A percentile compares a stretch with the other conserved stretches of the same genome.
phyloP scores from a whole-genome alignment of 2,888 invertebrate genomes.

The Campaea margaritaria region DNA sequence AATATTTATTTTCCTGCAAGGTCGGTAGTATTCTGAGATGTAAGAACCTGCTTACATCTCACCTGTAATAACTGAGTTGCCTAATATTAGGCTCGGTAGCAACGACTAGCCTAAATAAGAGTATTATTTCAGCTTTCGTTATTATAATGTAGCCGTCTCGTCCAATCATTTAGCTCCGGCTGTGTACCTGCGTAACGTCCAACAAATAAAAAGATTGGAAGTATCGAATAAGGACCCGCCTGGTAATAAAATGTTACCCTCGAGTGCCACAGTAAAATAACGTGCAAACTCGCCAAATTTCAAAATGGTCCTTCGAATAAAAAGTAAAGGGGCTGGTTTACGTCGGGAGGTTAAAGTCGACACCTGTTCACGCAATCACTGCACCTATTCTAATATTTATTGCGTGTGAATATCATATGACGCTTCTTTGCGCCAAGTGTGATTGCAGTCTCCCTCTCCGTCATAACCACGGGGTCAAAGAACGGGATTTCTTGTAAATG shows the following conservation, averaged over 20 bases:
- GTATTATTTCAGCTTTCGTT: conserved; percentile 13
- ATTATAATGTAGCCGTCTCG: conserved; percentile 20
- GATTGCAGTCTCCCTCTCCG: conserved; percentile 61
- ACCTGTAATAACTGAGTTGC: not conserved
- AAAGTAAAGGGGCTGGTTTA: conserved; percentile 56
- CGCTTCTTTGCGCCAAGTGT: conserved; percentile 64
- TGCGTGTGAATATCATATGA: conserved; percentile 81
- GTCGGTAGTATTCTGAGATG: too few relatives aligned
- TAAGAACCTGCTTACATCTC: not conserved
- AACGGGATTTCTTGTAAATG: conserved; percentile 24
- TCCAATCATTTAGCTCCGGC: conserved; percentile 26
- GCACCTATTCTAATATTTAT: conserved; percentile 84
- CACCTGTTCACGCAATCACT: conserved; percentile 81
- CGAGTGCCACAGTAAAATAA: conserved; percentile 56
- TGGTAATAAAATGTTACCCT: conserved; percentile 54
- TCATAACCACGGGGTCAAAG: conserved; percentile 28
- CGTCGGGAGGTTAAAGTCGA: conserved; percentile 52
- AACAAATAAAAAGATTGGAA: conserved; percentile 40
- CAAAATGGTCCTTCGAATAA: conserved; percentile 56
- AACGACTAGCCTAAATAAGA: not conserved
- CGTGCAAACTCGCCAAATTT: conserved; percentile 56
- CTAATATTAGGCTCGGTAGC: not conserved
- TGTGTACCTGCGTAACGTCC: conserved; percentile 33
- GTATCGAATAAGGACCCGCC: conserved; percentile 40
- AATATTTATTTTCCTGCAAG: too few relatives aligned